These are phyloP conservation scores for Actinernus sp. DNA, from an alignment of 92 coral and sea anemone genomes.

Conservation along the genomic window DNA sequence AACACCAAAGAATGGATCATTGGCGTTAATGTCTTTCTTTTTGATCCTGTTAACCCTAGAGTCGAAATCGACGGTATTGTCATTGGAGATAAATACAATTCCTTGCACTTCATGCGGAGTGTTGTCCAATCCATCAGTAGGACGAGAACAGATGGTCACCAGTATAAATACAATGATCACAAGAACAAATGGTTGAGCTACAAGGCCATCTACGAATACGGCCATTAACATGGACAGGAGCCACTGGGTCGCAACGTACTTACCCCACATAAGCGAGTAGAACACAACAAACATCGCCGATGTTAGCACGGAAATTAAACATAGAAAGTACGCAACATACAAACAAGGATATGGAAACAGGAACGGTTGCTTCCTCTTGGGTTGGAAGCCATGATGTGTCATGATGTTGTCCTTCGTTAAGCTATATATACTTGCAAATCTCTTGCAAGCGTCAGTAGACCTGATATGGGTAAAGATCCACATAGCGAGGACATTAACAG, in stretches of 20 bases:
- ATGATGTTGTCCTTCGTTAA: background rate
- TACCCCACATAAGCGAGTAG: conserved; percentile 63
- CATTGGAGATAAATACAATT: no score
- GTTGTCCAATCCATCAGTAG: no score
- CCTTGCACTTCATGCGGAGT: no score
- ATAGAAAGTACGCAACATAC: conserved; percentile 41
- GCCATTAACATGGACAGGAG: conserved; percentile 44
- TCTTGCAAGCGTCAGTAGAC: background rate
- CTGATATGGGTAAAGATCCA: conserved; percentile 21
- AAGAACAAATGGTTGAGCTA: conserved; percentile 34
- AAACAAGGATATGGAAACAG: conserved; percentile 38
- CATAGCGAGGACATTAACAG: conserved; percentile 34
- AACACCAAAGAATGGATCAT: background rate
- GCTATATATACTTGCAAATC: background rate
- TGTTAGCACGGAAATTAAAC: conserved; percentile 15
- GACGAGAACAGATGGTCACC: no score
- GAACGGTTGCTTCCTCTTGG: conserved; percentile 4
- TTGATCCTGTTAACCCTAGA: no score
- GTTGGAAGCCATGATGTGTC: background rate
- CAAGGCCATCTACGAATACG: conserved; percentile 36
- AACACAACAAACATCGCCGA: conserved; percentile 52
- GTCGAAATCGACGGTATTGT: no score
- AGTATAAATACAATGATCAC: conserved; percentile 13
- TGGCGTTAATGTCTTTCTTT: no score
- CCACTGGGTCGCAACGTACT: conserved; percentile 49